Percentiles rank a stretch among this genome's conserved stretches.
phyloP scores from a whole-genome alignment of 2,113 vertebrate species.

The Parus major region DNA sequence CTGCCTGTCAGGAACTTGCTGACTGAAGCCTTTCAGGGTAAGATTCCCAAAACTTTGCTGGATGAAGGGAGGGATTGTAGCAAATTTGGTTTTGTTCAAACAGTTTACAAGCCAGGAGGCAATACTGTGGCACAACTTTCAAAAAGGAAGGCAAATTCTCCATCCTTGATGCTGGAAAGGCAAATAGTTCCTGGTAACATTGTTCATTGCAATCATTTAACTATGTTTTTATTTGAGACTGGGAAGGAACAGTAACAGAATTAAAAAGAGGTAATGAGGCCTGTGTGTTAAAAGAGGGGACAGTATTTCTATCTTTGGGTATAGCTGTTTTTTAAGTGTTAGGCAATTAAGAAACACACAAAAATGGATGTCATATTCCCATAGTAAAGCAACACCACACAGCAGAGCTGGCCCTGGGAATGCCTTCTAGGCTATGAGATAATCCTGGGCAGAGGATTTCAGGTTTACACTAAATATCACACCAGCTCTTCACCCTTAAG shows the following conservation, averaged over 20 bases:
- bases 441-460: not conserved
- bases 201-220: not conserved
- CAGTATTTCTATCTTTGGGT: not conserved
- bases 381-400: not conserved
- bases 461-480: not conserved
- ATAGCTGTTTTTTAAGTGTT: not conserved
- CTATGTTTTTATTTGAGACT: not conserved
- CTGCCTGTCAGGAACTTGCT: not conserved
- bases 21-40: not conserved
- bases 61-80: fast-evolving
- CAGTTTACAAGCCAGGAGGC: not conserved
- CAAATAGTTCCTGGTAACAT: not conserved
- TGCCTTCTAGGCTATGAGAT: not conserved
- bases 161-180: not conserved
- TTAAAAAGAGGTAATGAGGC: not conserved
- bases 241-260: not conserved
- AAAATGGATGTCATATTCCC: not conserved
- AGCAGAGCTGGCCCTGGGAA: not conserved
- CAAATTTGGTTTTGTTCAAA: not conserved
- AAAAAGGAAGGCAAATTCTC: not conserved
- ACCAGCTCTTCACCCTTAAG: not conserved
- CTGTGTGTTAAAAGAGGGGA: not conserved
- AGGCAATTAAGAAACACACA: not conserved
- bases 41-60: not conserved
- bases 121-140: not conserved